Conservation (phyloP, 2,888 invertebrate species). For the Aricia artaxerxes region DNA sequence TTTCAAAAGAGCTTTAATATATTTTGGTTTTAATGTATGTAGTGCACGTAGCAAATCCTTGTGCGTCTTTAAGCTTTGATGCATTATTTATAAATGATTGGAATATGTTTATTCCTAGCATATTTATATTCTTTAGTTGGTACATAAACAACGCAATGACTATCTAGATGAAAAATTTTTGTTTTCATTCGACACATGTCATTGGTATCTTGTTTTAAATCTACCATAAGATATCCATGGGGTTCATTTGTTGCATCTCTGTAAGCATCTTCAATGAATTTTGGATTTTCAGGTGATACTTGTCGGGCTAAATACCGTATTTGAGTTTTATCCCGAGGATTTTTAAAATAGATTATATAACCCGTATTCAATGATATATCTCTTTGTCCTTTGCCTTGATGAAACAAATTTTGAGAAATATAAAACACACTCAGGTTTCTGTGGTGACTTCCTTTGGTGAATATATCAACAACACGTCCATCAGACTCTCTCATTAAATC, state of each 20-base stretch:
- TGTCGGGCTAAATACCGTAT: constrained; percentile 21
- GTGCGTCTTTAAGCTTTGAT: constrained; percentile 38
- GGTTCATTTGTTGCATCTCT: constrained; percentile 40
- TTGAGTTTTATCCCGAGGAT: neutral
- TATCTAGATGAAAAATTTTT: no score
- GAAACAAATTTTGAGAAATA: constrained; percentile 19
- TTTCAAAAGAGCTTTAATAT: constrained; percentile 30
- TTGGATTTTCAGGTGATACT: constrained; percentile 27
- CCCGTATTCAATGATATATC: no score
- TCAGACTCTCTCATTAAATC: constrained; percentile 34
- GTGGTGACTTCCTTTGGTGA: constrained; percentile 32
- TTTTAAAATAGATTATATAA: no score
- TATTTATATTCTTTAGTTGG: constrained; percentile 43
- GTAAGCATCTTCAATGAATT: constrained; percentile 31
- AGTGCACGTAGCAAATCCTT: constrained; percentile 39
- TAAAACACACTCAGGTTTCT: constrained; percentile 30
- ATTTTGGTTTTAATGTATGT: no score
- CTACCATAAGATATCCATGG: constrained; percentile 35
- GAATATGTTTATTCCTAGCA: constrained; percentile 37
- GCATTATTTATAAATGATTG: constrained; percentile 42
- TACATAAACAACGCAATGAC: constrained; percentile 41
- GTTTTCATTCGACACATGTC: no score
- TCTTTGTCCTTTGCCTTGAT: constrained; percentile 6
- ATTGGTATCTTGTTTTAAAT: no score
- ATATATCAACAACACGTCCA: constrained; percentile 42